These are phyloP conservation scores for Nomada ferruginata DNA, from an alignment of 2,888 invertebrate species.

Conservation along the genomic window DNA sequence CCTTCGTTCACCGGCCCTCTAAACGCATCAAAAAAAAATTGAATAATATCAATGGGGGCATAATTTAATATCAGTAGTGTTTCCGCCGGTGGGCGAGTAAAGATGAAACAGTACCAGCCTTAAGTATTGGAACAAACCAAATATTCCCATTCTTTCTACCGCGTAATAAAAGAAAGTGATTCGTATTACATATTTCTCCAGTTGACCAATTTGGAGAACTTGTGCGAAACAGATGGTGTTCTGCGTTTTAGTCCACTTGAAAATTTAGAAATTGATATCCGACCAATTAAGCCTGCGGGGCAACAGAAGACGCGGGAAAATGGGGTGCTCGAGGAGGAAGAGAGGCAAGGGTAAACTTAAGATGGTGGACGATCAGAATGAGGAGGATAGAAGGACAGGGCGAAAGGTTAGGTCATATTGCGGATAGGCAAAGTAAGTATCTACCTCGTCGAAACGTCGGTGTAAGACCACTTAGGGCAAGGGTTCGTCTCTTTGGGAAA, in stretches of 20 bases:
- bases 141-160: no score
- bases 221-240: not conserved
- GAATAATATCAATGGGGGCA: no score
- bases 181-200: no score
- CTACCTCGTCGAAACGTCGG: constrained; percentile 74
- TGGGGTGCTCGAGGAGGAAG: constrained; percentile 1
- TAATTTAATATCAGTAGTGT: no score
- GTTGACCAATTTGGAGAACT: not conserved
- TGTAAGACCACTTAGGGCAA: constrained; percentile 79
- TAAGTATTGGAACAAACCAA: no score
- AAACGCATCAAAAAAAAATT: no score
- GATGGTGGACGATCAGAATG: constrained; percentile 23
- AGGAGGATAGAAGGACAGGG: constrained; percentile 44
- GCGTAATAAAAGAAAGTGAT: no score
- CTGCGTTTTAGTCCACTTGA: constrained; percentile 6
- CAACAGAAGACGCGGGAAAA: constrained; percentile 31
- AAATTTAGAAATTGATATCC: constrained; percentile 69
- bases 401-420: constrained; percentile 75
- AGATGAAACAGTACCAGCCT: no score
- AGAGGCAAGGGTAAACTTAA: constrained; percentile 30
- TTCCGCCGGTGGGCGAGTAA: no score
- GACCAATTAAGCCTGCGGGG: constrained; percentile 67
- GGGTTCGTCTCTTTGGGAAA: constrained; percentile 77
- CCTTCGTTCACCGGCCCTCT: no score
- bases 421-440: constrained; percentile 78